phyloP scores from a whole-genome alignment of 2,888 invertebrate genomes.

The Drosophila imparisetae region DNA sequence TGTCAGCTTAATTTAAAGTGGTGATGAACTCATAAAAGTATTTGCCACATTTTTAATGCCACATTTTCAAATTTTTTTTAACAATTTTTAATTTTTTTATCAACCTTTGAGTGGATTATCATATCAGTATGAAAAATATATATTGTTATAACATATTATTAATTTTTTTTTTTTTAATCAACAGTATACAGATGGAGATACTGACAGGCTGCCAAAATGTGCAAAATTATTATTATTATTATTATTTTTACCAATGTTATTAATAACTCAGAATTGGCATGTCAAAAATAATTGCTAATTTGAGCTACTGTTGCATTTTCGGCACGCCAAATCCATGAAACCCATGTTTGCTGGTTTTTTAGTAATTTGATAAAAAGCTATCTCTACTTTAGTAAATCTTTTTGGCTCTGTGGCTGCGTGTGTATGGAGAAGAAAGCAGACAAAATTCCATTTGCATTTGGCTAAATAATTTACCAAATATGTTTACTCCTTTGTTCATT shows the following conservation, averaged over 20 bases:
- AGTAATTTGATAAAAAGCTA: constrained; percentile 33
- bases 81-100: not conserved
- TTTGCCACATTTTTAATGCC: not conserved
- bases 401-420: not conserved
- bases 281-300: not conserved
- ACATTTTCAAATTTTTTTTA: not conserved
- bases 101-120: not conserved
- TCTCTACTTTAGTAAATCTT: not conserved
- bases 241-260: too few relatives aligned
- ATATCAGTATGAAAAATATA: not conserved
- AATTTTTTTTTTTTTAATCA: not conserved
- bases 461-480: constrained; percentile 63
- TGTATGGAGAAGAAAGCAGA: constrained; percentile 22
- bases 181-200: not conserved
- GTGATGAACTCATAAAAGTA: not conserved
- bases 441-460: constrained; percentile 54
- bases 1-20: constrained; percentile 2
- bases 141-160: not conserved
- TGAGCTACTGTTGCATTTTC: not conserved
- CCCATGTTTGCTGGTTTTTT: not conserved
- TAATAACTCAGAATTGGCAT: too few relatives aligned
- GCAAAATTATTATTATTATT: too few relatives aligned
- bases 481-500: constrained; percentile 27
- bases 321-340: not conserved
- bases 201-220: too few relatives aligned